Base-by-base conservation (phyloP, 1,140 invertebrate genomes). In the Pectinophora gossypiella region DNA sequence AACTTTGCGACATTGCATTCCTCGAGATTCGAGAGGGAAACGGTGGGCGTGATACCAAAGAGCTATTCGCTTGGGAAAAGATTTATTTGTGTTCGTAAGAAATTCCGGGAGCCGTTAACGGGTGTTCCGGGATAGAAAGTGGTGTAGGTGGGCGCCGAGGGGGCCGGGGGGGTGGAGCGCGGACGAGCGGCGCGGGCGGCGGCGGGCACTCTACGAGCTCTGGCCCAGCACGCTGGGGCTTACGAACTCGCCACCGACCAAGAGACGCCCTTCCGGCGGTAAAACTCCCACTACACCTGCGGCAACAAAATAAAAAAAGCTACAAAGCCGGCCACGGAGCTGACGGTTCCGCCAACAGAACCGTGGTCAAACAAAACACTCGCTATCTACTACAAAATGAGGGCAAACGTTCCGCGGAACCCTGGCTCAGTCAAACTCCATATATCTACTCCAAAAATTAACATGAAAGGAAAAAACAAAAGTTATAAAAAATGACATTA, bases 211-310 rank as follows among this genome's bases (percentile, higher is more conserved):
- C 56, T 79, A 84, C 59, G 76, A 74, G 72, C 71, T 65, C 60
- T 79, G 82, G 49, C 76, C 77, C 61, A 81, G 76, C 68, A 69
- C 72, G 55, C 68, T 68, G 57, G 72, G 64, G 69, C 67, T 75
- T 67, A 82, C 72, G 70, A 72, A 86, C 77, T 85, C 83, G 65
- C 75, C 76, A 71, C 75, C 83, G 63, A 85, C 72, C 79, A 82
- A 77, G 64, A 87, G 74, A 61, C 73, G 76, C 74, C 76, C 76
- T 77, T 87, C 84, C 74, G 78, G 63, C 57, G 79, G 76, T 72
- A 87, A 68, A 59, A 87, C 84, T 78, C 79, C 81, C 75, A 87
- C 81, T 82, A 87, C 76, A 86, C 83, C 83, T 86, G 83, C 77
- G 75, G 79, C 75, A 86, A 86, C 68, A 86, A 84, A 87, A 85